A percentile compares a stretch with the other conserved stretches of the same genome.
Conservation (phyloP, 2,888 invertebrate genomes). For the Drosophila nigricruria region DNA sequence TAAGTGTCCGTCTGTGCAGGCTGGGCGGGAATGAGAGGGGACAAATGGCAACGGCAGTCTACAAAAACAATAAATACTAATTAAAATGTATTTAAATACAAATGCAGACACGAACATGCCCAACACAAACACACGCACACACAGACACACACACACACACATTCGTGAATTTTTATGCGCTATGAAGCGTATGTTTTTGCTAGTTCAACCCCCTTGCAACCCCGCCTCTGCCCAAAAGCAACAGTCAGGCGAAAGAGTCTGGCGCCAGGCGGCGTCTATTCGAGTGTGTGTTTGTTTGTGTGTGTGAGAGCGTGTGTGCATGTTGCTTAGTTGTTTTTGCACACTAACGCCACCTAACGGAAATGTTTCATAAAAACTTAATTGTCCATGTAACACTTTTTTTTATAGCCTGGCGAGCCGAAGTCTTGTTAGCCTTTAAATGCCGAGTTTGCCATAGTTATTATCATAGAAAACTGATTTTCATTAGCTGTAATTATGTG, state of each 20-base stretch:
- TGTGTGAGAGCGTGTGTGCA: conserved; percentile 41
- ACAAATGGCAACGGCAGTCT: conserved; percentile 40
- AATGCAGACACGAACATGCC: conserved; percentile 56
- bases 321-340: conserved; percentile 62
- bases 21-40: neutral
- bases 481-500: neutral
- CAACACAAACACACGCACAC: conserved; percentile 19
- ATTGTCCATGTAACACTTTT: conserved; percentile 82
- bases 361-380: conserved; percentile 83
- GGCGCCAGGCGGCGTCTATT: conserved; percentile 46
- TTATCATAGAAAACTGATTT: conserved; percentile 16
- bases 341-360: conserved; percentile 78
- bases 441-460: conserved; percentile 42
- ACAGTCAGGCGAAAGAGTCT: conserved; percentile 38
- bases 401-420: conserved; percentile 52
- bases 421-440: conserved; percentile 59
- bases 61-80: conserved; percentile 75
- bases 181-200: conserved; percentile 59
- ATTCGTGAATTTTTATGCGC: conserved; percentile 51
- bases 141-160: conserved; percentile 11
- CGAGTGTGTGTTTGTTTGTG: conserved; percentile 18
- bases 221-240: neutral
- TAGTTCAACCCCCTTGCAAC: conserved; percentile 4
- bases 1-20: conserved; percentile 46
- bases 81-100: conserved; percentile 78